These are phyloP conservation scores for Calameuta idolon DNA, from an alignment of 2,888 invertebrate species.

Conservation along the genomic window DNA sequence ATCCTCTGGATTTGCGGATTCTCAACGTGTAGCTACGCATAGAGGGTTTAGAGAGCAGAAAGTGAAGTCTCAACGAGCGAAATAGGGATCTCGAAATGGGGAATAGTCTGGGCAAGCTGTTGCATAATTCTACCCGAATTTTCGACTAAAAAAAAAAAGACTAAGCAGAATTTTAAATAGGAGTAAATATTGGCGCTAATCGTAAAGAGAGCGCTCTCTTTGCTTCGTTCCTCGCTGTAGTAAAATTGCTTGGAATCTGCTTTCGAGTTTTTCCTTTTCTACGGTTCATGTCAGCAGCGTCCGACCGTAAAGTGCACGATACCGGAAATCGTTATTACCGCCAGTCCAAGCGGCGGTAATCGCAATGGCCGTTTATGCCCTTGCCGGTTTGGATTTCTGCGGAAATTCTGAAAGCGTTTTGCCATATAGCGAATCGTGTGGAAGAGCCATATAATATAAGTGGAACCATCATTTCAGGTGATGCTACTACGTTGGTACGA, in stretches of 20 bases:
- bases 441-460: not conserved
- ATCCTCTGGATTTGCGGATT: not conserved
- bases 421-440: not conserved
- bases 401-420: not conserved
- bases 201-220: not conserved
- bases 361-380: not conserved
- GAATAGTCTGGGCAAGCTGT: not conserved
- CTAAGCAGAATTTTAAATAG: not conserved
- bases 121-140: not conserved
- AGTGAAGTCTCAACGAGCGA: not conserved
- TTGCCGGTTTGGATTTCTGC: not conserved
- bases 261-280: not conserved
- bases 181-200: not conserved
- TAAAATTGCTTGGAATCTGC: not conserved
- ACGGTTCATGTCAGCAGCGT: not conserved
- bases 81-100: not conserved
- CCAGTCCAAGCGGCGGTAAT: not conserved
- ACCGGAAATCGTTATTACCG: constrained; percentile 9
- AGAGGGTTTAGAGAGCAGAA: not conserved
- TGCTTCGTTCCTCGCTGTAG: not conserved
- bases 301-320: constrained; percentile 4
- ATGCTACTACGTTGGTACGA: not conserved
- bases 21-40: not conserved
- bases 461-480: not conserved
- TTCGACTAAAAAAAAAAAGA: not conserved